Conservation (phyloP, 2,797 vertebrate species). For the Oreochromis grahami region DNA sequence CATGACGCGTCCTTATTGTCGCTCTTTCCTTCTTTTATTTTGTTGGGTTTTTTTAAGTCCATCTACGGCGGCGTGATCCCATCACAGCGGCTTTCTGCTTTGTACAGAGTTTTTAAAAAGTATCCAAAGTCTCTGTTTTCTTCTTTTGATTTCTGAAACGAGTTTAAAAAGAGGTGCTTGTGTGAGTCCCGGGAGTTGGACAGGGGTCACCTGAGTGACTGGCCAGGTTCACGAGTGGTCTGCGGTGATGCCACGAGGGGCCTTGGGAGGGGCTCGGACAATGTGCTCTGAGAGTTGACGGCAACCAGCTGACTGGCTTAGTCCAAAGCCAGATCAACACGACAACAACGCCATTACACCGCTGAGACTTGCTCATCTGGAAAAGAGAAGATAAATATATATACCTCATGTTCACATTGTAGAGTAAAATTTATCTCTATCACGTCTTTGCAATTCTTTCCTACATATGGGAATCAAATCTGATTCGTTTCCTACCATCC, state of each 20-base stretch:
- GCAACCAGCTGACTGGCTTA: conserved; percentile 15
- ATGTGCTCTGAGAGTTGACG: conserved; percentile 45
- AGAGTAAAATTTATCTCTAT: not conserved
- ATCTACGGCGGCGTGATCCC: not conserved
- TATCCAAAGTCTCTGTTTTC: conserved; percentile 21
- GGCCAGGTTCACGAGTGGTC: not conserved
- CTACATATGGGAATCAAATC: not conserved
- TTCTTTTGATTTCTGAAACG: conserved; percentile 4
- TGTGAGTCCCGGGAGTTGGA: conserved; percentile 6
- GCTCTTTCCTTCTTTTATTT: conserved; percentile 5
- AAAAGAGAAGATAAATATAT: conserved; percentile 30
- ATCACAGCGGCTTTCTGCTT: not conserved
- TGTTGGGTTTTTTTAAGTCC: not conserved
- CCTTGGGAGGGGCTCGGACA: not conserved
- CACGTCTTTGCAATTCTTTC: not conserved
- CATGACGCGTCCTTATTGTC: not conserved
- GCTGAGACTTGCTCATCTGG: conserved; percentile 95
- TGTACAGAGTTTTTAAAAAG: conserved; percentile 32
- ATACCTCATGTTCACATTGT: not conserved
- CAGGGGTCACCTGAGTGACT: not conserved
- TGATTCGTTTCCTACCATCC: conserved; percentile 84
- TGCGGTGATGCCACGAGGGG: not conserved
- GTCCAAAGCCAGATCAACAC: conserved; percentile 13
- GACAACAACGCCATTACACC: conserved; percentile 71
- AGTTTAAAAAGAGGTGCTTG: conserved; percentile 28